Conservation (phyloP, 2,888 invertebrate species). For the Panzeria rudis region DNA sequence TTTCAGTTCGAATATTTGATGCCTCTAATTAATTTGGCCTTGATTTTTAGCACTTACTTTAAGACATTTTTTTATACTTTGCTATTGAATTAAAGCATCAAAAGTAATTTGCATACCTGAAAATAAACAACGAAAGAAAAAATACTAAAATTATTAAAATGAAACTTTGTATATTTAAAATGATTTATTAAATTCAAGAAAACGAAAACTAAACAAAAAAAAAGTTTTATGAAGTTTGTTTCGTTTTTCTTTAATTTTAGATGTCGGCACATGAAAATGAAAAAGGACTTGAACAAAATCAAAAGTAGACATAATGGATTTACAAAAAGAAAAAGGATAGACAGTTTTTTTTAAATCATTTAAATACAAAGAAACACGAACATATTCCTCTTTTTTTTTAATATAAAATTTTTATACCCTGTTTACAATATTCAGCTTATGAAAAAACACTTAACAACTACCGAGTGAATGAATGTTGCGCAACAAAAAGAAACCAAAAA, state of each 20-base stretch:
- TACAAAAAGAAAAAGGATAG: neutral
- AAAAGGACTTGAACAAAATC: neutral
- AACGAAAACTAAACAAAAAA: slow-evolving; percentile 2
- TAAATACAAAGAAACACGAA: slow-evolving; percentile 26
- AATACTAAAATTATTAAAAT: slow-evolving; percentile 14
- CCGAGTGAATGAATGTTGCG: neutral
- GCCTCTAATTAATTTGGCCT: neutral
- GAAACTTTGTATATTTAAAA: slow-evolving; percentile 3
- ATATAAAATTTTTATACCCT: slow-evolving; percentile 3
- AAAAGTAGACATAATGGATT: slow-evolving; percentile 43
- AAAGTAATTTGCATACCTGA: slow-evolving; percentile 55
- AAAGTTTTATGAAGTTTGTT: neutral
- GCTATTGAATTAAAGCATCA: slow-evolving; percentile 1
- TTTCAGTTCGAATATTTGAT: too few species aligned
- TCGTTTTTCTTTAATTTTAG: neutral
- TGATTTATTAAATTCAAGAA: slow-evolving; percentile 17
- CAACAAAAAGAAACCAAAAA: slow-evolving; percentile 2
- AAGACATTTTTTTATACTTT: neutral
- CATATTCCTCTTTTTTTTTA: neutral
- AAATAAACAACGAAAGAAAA: slow-evolving; percentile 34
- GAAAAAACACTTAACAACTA: slow-evolving; percentile 8
- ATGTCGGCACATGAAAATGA: neutral
- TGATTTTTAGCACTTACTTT: neutral
- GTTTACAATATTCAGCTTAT: neutral
- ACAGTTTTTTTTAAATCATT: neutral